phyloP scores from a whole-genome alignment of 2,797 vertebrate genomes.

The Prionace glauca region DNA sequence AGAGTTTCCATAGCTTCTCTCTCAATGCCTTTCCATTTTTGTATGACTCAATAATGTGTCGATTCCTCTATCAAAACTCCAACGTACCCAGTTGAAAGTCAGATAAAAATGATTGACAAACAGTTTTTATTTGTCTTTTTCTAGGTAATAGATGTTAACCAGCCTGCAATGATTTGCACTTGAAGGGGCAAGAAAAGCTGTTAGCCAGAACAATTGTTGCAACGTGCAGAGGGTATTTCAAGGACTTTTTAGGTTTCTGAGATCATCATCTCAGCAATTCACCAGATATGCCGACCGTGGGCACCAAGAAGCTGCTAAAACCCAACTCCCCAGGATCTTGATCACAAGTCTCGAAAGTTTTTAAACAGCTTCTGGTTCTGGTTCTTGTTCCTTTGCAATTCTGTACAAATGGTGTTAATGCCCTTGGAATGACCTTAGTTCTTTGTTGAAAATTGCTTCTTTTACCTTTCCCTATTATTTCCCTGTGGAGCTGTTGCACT shows the following conservation, averaged over 20 bases:
- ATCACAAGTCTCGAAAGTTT: constrained; percentile 56
- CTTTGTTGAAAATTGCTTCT: not conserved
- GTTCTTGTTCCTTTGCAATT: not conserved
- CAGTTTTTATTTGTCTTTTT: not conserved
- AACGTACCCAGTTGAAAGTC: not conserved
- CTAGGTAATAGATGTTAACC: not conserved
- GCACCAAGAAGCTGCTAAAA: constrained; percentile 42
- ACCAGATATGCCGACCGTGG: constrained; percentile 50
- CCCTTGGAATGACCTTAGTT: not conserved
- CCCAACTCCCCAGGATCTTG: constrained; percentile 57
- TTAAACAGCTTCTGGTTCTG: not conserved
- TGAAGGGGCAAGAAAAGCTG: constrained; percentile 41
- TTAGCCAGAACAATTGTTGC: constrained; percentile 45
- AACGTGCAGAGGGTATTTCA: constrained; percentile 44
- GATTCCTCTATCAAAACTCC: not conserved
- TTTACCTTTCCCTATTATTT: not conserved
- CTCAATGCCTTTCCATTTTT: not conserved
- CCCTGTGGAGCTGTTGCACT: not conserved
- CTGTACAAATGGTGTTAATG: not conserved
- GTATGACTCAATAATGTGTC: not conserved
- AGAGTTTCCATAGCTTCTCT: not conserved
- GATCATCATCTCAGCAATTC: constrained; percentile 52
- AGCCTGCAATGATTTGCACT: not conserved
- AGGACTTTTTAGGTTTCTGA: constrained; percentile 44
- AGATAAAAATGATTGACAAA: not conserved